Conservation (phyloP, 2,797 vertebrate genomes). For the Esox masquinongy region DNA sequence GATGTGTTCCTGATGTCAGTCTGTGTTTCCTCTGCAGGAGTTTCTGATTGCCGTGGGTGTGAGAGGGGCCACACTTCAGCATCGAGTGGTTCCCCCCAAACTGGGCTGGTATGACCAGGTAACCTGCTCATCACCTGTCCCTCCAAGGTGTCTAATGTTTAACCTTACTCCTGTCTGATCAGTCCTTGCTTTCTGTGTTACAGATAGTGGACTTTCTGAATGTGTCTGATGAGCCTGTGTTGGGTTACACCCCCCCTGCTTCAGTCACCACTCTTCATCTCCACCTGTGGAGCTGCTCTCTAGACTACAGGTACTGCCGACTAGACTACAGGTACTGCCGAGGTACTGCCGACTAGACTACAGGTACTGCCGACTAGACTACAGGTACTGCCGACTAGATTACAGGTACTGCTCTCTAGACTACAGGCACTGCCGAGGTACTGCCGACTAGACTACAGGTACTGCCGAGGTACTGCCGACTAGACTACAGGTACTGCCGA, state of each 20-base stretch:
- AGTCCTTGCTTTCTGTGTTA: slow-evolving; percentile 31
- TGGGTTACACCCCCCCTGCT: slow-evolving; percentile 93
- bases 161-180: neutral
- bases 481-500: too few relatives aligned
- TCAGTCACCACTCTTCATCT: slow-evolving; percentile 88
- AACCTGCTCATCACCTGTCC: slow-evolving; percentile 25
- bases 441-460: too few relatives aligned
- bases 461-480: too few relatives aligned
- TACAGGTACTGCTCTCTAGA: too few relatives aligned
- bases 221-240: slow-evolving; percentile 93
- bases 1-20: neutral
- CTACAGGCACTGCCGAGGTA: too few relatives aligned
- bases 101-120: slow-evolving; percentile 98
- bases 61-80: slow-evolving; percentile 91
- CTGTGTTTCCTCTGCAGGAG: slow-evolving; percentile 73
- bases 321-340: too few relatives aligned
- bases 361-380: too few relatives aligned
- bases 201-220: slow-evolving; percentile 95
- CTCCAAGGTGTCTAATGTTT: neutral
- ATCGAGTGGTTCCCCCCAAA: slow-evolving; percentile 85
- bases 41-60: slow-evolving; percentile 92
- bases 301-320: slow-evolving; percentile 89
- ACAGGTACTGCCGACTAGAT: too few relatives aligned
- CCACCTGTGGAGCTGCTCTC: slow-evolving; percentile 93
- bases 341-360: too few relatives aligned